Evolutionary conservation across 2,797 vertebrate genomes (phyloP), one percentile per base, ranked within the genome.

Genomic region (Phoxinus dragarum): DNA sequence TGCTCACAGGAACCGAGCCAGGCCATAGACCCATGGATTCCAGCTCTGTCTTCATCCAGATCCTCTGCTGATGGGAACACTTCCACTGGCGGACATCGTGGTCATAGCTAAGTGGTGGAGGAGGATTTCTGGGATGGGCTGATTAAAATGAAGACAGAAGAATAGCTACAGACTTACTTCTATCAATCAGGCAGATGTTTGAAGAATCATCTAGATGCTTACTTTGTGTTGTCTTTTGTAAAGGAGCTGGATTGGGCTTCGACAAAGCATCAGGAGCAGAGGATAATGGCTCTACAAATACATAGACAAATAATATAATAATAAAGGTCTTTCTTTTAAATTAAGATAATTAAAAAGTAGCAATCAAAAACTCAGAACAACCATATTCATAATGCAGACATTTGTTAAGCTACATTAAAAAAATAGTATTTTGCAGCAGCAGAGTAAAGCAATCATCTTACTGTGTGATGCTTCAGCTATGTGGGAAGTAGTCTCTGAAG

Each of bases 1-100:
- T 42, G 14, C 14, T 56, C 52, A 80, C 67, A 44, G 86, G 75
- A 34, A 7, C 14, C 4, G 64, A 78, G 21, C 80, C 85, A 64
- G 80, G 80, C 71, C 69, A 82, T n/a, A 77, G 71, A 44, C 80
- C 23, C 21, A 86, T 42, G 40, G 34, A 71, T 49, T 82, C 34
- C 19, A 81, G 80, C 42, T 82, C 44, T 56, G 59, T 86, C 52
- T 54, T 72, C 64, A 87, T 74, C 81, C 75, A 84, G 3, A 71
- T 68, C 31, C 21, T 71, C 72, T 86, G 81, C 38, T 83, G 74
- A 1, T 44, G 52, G 38, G 80, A 86, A 31, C 84, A 86, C 47
- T 59, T 84, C 86, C 86, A 84, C 3, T 9, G 19, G 47, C 40
- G 74, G 12, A 87, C 40, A 44, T 84, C 71, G 27, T 81, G 61